Conservation (phyloP, 2,888 invertebrate species). For the Polyommatus icarus region DNA sequence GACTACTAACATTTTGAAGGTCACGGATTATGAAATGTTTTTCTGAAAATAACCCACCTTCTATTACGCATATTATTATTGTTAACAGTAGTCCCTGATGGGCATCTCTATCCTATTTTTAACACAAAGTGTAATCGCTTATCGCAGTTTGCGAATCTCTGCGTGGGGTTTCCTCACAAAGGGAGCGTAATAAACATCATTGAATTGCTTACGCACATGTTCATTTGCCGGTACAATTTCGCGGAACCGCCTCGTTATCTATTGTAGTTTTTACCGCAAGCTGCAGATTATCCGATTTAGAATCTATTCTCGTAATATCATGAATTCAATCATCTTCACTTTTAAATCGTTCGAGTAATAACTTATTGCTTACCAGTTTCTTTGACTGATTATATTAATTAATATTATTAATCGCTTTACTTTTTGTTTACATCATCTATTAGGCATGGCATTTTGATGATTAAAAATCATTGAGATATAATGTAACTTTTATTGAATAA, state of each 20-base stretch:
- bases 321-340: constrained; percentile 18
- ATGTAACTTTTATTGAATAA: background rate
- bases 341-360: background rate
- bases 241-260: constrained; percentile 51
- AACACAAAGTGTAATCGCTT: background rate
- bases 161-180: constrained; percentile 35
- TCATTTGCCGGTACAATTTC: constrained; percentile 56
- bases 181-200: constrained; percentile 52
- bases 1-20: background rate
- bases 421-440: background rate
- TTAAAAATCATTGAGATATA: background rate
- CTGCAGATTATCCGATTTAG: constrained; percentile 35
- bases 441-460: background rate
- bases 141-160: constrained; percentile 26
- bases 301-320: constrained; percentile 24
- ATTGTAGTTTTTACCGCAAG: constrained; percentile 40
- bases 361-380: background rate
- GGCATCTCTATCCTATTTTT: constrained; percentile 23
- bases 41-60: background rate
- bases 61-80: background rate
- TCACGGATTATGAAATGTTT: background rate
- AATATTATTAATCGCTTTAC: background rate
- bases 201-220: constrained; percentile 54
- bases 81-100: background rate
- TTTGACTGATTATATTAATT: background rate